Conservation (phyloP, 2,888 invertebrate species). For the Drosophila prolongata region DNA sequence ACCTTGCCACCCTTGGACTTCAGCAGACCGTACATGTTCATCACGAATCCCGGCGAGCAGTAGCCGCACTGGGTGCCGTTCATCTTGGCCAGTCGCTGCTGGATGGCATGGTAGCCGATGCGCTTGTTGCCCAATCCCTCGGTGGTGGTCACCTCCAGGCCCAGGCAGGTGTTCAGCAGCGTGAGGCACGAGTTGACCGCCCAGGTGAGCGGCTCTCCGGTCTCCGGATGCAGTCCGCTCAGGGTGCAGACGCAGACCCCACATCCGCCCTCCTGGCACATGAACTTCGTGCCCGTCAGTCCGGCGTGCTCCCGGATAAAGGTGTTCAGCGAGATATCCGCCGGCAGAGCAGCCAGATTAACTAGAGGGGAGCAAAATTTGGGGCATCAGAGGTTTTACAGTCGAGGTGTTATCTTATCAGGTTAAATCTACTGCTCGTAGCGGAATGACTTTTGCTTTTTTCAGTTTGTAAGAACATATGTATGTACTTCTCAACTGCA, state of each 20-base stretch:
- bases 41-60: constrained; percentile 91
- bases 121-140: constrained; percentile 89
- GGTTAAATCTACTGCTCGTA: background rate
- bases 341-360: constrained; percentile 78
- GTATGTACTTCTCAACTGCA: too few relatives aligned
- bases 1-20: constrained; percentile 85
- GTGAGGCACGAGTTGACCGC: constrained; percentile 90
- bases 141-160: constrained; percentile 89
- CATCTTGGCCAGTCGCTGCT: constrained; percentile 87
- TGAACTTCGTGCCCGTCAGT: constrained; percentile 87
- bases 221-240: constrained; percentile 80
- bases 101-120: constrained; percentile 89
- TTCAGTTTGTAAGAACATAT: too few relatives aligned
- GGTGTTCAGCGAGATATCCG: constrained; percentile 86
- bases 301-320: constrained; percentile 87
- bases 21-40: constrained; percentile 88
- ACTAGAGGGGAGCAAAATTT: constrained; percentile 48
- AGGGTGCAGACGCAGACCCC: constrained; percentile 87
- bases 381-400: background rate
- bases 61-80: constrained; percentile 91
- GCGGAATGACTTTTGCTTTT: background rate
- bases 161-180: constrained; percentile 87
- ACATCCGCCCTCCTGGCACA: constrained; percentile 90
- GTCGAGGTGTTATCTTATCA: constrained; percentile 7
- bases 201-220: constrained; percentile 85